These are phyloP conservation scores for Oscheius sp. DNA, from an alignment of 2,888 invertebrate genomes.

Conservation along the genomic window DNA sequence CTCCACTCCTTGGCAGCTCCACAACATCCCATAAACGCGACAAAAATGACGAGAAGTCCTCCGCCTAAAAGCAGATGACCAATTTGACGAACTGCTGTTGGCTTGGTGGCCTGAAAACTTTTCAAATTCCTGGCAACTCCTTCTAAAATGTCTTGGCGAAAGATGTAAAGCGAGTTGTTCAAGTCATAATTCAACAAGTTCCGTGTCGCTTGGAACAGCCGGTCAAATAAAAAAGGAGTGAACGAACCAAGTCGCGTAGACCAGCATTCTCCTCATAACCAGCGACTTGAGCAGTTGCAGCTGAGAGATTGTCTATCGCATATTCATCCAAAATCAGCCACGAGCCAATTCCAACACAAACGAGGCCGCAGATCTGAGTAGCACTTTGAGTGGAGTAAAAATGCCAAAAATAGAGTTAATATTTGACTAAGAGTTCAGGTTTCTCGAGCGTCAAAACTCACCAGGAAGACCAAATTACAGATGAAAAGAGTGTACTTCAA, in stretches of 20 bases:
- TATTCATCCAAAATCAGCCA: constrained; percentile 68
- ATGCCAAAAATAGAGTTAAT: neutral
- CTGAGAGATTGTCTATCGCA: constrained; percentile 66
- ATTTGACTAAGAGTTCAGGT: neutral
- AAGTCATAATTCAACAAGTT: too few species aligned
- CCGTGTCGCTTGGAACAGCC: too few species aligned
- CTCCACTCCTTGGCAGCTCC: constrained; percentile 70
- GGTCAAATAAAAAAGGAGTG: too few species aligned
- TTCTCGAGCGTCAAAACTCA: constrained; percentile 38
- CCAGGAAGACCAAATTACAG: constrained; percentile 69
- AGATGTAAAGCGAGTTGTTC: neutral
- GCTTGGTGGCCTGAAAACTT: constrained; percentile 55
- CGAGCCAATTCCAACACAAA: constrained; percentile 67
- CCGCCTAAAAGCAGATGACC: constrained; percentile 66
- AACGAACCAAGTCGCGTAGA: constrained; percentile 61
- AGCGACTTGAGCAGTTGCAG: constrained; percentile 62
- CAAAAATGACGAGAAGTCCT: constrained; percentile 66
- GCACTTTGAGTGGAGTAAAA: constrained; percentile 18
- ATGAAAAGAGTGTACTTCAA: constrained; percentile 69
- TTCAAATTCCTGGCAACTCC: neutral
- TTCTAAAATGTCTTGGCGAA: neutral
- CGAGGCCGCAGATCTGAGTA: constrained; percentile 67
- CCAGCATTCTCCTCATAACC: constrained; percentile 68
- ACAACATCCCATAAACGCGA: constrained; percentile 69
- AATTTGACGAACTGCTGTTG: constrained; percentile 64